Percentiles rank a stretch among this genome's conserved stretches.
Conservation (phyloP, 2,797 vertebrate species). For the Rhadinocentrus ornatus region DNA sequence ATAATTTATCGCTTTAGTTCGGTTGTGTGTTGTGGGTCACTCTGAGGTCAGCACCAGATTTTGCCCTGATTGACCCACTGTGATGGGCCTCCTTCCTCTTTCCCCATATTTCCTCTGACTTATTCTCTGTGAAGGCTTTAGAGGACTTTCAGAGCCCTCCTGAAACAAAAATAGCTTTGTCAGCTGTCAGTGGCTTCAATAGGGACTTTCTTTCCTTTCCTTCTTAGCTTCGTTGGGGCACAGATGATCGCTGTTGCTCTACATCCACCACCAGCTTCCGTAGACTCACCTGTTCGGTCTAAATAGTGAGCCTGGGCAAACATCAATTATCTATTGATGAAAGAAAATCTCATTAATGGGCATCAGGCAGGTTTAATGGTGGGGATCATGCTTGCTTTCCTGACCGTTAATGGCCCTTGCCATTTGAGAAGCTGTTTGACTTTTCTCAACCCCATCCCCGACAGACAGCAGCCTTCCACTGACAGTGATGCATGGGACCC, state of each 20-base stretch:
- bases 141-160: conserved; percentile 45
- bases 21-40: conserved; percentile 53
- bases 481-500: conserved; percentile 76
- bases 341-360: conserved; percentile 70
- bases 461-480: conserved; percentile 63
- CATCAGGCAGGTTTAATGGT: conserved; percentile 67
- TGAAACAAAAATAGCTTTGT: conserved; percentile 11
- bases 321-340: conserved; percentile 72
- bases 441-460: conserved; percentile 57
- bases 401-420: conserved; percentile 64
- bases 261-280: not conserved
- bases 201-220: not conserved
- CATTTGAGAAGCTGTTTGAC: conserved; percentile 65
- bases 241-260: not conserved
- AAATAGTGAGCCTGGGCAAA: conserved; percentile 34
- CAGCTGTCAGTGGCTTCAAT: not conserved
- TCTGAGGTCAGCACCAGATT: conserved; percentile 53
- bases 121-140: conserved; percentile 51
- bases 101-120: conserved; percentile 30
- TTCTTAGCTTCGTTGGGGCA: not conserved
- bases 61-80: conserved; percentile 55
- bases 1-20: conserved; percentile 61
- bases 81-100: conserved; percentile 52
- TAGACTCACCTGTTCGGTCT: conserved; percentile 33
- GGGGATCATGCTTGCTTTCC: conserved; percentile 68